Conservation (phyloP, 2,888 invertebrate species). For the Exephanes ischioxanthus region DNA sequence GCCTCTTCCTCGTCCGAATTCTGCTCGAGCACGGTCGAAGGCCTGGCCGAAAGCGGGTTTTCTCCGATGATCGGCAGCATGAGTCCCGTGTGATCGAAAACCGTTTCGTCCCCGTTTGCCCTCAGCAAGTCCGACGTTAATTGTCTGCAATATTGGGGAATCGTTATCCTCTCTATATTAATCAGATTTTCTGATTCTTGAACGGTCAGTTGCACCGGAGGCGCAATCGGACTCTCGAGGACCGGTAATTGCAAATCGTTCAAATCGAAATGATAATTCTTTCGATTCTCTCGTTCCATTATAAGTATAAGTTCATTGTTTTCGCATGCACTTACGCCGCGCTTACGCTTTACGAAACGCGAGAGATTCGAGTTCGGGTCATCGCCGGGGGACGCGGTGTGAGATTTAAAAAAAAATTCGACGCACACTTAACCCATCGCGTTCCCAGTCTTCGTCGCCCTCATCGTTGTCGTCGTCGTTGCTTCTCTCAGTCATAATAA, state of each 20-base stretch:
- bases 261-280: conserved; percentile 72
- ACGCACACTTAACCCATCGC: background rate
- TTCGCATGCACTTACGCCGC: conserved; percentile 68
- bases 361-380: conserved; percentile 50
- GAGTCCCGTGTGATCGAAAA: conserved; percentile 25
- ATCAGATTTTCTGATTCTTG: conserved; percentile 76
- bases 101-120: conserved; percentile 21
- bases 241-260: conserved; percentile 78
- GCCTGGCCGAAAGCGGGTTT: background rate
- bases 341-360: conserved; percentile 72
- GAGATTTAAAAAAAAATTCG: conserved; percentile 25
- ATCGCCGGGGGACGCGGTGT: conserved; percentile 13
- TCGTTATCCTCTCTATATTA: conserved; percentile 65
- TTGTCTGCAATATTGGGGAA: conserved; percentile 13
- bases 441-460: background rate
- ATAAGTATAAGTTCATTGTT: conserved; percentile 80
- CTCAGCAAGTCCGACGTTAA: background rate
- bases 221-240: conserved; percentile 69
- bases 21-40: conserved; percentile 1
- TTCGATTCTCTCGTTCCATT: conserved; percentile 42
- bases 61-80: conserved; percentile 25
- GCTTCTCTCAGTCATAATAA: too few species aligned
- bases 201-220: background rate
- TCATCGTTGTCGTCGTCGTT: conserved; percentile 32
- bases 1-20: conserved; percentile 14